A percentile compares a stretch with the other conserved stretches of the same genome.
These are phyloP conservation scores for Monochamus saltuarius DNA, from an alignment of 1,140 invertebrate genomes.

Conservation along the genomic window DNA sequence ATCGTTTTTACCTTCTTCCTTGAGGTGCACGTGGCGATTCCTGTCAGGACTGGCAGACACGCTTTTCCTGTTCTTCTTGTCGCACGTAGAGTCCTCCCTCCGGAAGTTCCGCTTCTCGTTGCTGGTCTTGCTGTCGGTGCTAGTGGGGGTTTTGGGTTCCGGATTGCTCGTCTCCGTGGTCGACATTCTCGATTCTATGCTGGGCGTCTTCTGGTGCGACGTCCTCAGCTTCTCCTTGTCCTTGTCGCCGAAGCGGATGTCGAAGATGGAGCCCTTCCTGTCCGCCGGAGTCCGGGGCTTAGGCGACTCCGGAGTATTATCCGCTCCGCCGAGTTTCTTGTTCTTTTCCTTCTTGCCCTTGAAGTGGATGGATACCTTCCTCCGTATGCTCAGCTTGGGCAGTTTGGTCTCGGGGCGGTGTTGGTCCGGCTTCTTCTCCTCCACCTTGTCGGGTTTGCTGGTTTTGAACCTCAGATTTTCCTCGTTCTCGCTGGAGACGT, in stretches of 20 bases:
- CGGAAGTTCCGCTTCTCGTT: conserved; percentile 23
- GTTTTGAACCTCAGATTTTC: conserved; percentile 50
- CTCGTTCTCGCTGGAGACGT: conserved; percentile 54
- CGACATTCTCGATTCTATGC: conserved; percentile 41
- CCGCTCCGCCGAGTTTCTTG: conserved; percentile 21
- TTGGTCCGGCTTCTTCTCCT: conserved; percentile 34
- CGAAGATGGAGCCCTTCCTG: conserved; percentile 33
- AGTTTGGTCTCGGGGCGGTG: conserved; percentile 31
- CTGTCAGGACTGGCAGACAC: conserved; percentile 44
- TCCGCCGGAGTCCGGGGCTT: conserved; percentile 21
- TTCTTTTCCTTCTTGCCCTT: conserved; percentile 48
- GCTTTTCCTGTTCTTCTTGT: conserved; percentile 39
- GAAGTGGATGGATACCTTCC: conserved; percentile 50
- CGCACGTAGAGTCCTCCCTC: conserved; percentile 23
- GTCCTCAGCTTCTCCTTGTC: conserved; percentile 12
- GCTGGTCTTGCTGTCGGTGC: conserved; percentile 37
- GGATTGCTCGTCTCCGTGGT: conserved; percentile 30
- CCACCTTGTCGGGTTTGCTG: conserved; percentile 49
- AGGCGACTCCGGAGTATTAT: conserved; percentile 10
- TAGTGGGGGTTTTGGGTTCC: conserved; percentile 38
- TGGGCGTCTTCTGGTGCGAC: conserved; percentile 40
- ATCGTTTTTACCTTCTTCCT: conserved; percentile 30
- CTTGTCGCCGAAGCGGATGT: conserved; percentile 27
- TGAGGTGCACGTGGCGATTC: conserved; percentile 41
- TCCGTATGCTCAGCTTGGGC: conserved; percentile 40